Conservation (phyloP, 2,113 vertebrate species). For the Raja brachyura region DNA sequence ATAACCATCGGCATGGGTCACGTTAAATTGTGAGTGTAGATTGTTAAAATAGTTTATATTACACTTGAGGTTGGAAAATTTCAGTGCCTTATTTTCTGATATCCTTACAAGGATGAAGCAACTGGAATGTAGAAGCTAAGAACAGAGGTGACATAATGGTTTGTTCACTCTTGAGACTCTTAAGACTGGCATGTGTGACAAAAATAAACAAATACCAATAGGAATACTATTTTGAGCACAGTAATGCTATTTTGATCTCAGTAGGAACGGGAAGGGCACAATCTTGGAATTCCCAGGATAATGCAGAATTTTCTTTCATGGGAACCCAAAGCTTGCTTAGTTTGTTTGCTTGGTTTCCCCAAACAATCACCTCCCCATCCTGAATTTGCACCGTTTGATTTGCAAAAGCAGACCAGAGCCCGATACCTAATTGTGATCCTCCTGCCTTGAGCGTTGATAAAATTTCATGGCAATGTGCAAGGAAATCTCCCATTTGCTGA, state of each 20-base stretch:
- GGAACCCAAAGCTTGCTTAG: neutral
- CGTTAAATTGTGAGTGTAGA: too few relatives aligned
- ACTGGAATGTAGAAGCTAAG: neutral
- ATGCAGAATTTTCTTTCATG: neutral
- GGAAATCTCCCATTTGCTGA: neutral
- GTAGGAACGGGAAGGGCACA: neutral
- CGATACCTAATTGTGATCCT: too few relatives aligned
- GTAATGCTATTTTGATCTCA: neutral
- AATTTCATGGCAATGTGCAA: neutral
- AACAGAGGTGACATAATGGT: neutral
- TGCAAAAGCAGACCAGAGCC: neutral
- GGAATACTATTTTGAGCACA: too few relatives aligned
- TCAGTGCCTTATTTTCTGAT: too few relatives aligned
- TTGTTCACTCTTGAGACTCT: neutral
- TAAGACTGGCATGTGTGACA: neutral
- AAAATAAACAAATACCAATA: too few relatives aligned
- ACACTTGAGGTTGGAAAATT: too few relatives aligned
- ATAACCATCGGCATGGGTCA: too few relatives aligned
- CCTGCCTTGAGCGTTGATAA: neutral
- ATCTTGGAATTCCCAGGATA: neutral
- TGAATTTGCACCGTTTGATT: neutral
- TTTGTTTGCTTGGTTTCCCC: neutral
- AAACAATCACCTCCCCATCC: neutral
- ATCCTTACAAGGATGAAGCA: neutral
- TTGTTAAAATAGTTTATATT: too few relatives aligned